Base-by-base conservation (phyloP, 2,888 invertebrate genomes). In the Campaea margaritaria region DNA sequence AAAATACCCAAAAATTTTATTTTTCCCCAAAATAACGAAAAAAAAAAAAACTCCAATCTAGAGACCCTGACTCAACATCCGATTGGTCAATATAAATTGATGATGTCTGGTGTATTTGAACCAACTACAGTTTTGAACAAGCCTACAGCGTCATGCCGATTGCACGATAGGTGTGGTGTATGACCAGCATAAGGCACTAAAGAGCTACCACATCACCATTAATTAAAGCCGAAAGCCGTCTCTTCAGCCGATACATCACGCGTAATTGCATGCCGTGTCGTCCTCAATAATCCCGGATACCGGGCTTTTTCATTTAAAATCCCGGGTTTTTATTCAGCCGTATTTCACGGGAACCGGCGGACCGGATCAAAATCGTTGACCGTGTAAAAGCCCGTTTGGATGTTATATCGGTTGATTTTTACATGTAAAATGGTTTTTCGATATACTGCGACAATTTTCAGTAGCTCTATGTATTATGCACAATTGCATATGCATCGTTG, bases 331-430 rank as follows among this genome's bases (percentile, higher is more conserved):
- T 48, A 51, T 47, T 21, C 41, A 45, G 8, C 41, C 51, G 58
- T 63, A 58, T 63, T 58, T 63, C 52, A 63, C 59, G 58, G 44
- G n/a, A 44, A 31, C 36, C 59, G 43, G 9, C 41, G 56, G 50
- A 49, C 55, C 68, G 59, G 58, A 59, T 68, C 63, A 69, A 68
- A 69, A 67, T 53, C 58, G 65, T 52, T 62, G 65, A 64, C 65
- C 62, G 63, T 72, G 64, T 69, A 63, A 66, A 70, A 69, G 67
- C 70, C 65, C 60, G 66, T 68, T 70, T 62, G 45, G 62, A 51
- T 58, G 52, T 14, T 53, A 52, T 60, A 60, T 43, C 51, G 67
- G 60, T 45, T 61, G 58, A 62, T 65, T 64, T 69, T 65, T 46
- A 42, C 43, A 65, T 68, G 62, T 64, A 61, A 64, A 64, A 62